Evolutionary conservation across 2,888 invertebrate species (phyloP).

Genomic region (Rhingia campestris): DNA sequence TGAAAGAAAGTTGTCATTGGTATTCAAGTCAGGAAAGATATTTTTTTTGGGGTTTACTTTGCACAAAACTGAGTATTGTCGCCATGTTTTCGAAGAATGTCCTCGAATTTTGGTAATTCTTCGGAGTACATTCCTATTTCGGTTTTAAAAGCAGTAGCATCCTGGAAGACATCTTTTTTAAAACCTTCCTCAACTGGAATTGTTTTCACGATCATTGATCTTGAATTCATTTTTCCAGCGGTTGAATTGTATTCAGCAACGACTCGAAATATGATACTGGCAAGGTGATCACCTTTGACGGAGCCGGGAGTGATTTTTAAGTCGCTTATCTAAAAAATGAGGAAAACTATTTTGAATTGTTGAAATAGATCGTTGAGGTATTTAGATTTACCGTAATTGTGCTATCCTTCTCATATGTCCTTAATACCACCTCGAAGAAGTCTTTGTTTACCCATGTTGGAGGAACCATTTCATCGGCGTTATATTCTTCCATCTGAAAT

Average conservation of each 20-base stretch:
- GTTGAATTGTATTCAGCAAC: constrained; percentile 16
- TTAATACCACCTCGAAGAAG: constrained; percentile 73
- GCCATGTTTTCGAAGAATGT: constrained; percentile 53
- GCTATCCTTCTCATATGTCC: constrained; percentile 53
- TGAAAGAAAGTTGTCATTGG: neutral
- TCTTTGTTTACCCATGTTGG: constrained; percentile 75
- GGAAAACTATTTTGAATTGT: neutral
- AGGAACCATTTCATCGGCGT: constrained; percentile 75
- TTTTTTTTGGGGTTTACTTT: constrained; percentile 49
- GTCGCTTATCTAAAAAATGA: neutral
- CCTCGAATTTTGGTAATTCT: constrained; percentile 72
- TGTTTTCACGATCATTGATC: constrained; percentile 72
- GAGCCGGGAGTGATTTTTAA: constrained; percentile 68
- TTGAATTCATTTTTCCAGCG: neutral
- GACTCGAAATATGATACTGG: constrained; percentile 76
- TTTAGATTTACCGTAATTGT: constrained; percentile 5
- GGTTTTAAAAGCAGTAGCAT: constrained; percentile 62
- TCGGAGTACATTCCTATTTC: constrained; percentile 72
- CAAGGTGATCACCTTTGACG: constrained; percentile 75
- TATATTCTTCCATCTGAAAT: constrained; percentile 38
- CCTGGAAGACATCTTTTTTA: constrained; percentile 64
- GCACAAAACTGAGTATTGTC: constrained; percentile 68
- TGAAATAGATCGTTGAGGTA: neutral
- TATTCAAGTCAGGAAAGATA: neutral
- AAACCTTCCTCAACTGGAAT: constrained; percentile 68